A percentile compares a stretch with the other conserved stretches of the same genome.
phyloP scores from a whole-genome alignment of 2,797 vertebrate genomes.

The Amblyopsis hoosieri region DNA sequence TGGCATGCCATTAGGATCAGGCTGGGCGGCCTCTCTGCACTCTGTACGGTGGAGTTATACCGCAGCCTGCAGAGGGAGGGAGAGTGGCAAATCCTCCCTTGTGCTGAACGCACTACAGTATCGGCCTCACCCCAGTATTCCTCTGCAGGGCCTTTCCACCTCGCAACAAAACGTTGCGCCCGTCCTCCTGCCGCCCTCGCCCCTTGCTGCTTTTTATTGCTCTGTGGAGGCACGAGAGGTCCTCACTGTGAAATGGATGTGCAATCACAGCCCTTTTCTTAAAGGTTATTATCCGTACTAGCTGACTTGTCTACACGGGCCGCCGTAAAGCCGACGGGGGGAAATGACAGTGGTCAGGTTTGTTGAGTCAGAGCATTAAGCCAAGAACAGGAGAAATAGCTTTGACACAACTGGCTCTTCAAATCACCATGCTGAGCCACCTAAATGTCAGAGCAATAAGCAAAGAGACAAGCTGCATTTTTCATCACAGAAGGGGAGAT shows the following conservation, averaged over 20 bases:
- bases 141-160: constrained; percentile 31
- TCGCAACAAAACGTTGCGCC: constrained; percentile 61
- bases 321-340: constrained; percentile 61
- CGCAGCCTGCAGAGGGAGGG: constrained; percentile 35
- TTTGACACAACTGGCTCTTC: constrained; percentile 70
- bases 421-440: constrained; percentile 74
- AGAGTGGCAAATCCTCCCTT: constrained; percentile 25
- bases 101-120: constrained; percentile 39
- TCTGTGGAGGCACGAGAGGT: constrained; percentile 59
- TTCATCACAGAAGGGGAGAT: constrained; percentile 74
- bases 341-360: constrained; percentile 80
- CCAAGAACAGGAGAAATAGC: constrained; percentile 74
- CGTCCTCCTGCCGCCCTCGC: constrained; percentile 55
- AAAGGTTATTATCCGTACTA: constrained; percentile 77
- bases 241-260: constrained; percentile 75
- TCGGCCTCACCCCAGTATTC: not conserved
- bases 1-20: constrained; percentile 69
- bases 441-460: constrained; percentile 76
- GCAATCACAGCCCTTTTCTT: constrained; percentile 76
- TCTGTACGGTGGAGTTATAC: constrained; percentile 52
- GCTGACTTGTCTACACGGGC: constrained; percentile 69
- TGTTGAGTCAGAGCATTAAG: constrained; percentile 74
- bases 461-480: constrained; percentile 69
- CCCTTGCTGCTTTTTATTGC: constrained; percentile 65
- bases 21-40: constrained; percentile 52